These are phyloP conservation scores for Torymus aiolomorphi DNA, from an alignment of 2,888 invertebrate species.

Conservation along the genomic window DNA sequence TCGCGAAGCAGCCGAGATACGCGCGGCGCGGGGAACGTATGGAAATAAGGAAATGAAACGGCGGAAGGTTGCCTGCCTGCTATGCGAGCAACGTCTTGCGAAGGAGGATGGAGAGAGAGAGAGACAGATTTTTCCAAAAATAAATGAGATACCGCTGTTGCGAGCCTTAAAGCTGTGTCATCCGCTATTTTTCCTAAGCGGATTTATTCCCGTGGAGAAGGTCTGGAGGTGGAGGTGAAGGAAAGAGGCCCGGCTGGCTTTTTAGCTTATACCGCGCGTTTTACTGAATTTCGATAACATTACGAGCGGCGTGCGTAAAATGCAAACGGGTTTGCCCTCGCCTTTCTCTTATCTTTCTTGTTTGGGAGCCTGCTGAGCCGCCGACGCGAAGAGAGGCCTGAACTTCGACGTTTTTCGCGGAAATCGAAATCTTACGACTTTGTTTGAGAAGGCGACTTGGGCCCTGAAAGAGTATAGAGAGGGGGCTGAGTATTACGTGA, in stretches of 20 bases:
- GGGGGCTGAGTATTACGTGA: no score
- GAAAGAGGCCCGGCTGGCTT: conserved; percentile 13
- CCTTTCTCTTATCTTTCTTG: background rate
- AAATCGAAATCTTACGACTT: no score
- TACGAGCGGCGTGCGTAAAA: conserved; percentile 8
- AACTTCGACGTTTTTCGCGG: no score
- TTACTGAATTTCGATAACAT: conserved; percentile 45
- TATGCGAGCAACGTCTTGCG: no score
- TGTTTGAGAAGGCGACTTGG: no score
- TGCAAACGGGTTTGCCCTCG: conserved; percentile 23
- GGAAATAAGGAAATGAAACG: conserved; percentile 18
- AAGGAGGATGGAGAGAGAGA: no score
- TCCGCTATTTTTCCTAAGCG: conserved; percentile 48
- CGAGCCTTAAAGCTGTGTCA: conserved; percentile 38
- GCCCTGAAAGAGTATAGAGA: no score
- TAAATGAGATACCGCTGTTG: conserved; percentile 40
- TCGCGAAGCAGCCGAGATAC: background rate
- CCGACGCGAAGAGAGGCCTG: background rate
- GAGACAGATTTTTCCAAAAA: conserved; percentile 3
- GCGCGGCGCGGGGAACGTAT: background rate
- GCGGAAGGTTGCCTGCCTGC: no score
- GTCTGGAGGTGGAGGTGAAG: no score
- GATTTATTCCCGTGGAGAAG: conserved; percentile 23
- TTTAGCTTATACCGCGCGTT: conserved; percentile 39
- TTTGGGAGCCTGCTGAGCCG: background rate